Conservation (phyloP, 2,797 vertebrate genomes). For the Chloroceryle inda region DNA sequence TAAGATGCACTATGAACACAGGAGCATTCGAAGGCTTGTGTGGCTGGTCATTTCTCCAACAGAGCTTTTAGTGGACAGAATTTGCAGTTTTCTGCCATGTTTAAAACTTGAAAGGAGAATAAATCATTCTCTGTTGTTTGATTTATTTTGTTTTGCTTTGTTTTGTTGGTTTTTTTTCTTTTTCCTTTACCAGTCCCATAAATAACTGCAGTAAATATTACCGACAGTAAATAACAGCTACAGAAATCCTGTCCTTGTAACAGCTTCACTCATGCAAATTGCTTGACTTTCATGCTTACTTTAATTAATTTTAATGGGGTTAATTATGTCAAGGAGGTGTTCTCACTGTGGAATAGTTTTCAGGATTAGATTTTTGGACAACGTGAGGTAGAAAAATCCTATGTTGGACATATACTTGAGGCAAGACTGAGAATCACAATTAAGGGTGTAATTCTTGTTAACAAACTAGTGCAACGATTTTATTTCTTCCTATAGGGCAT, state of each 20-base stretch:
- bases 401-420: neutral
- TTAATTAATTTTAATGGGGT: neutral
- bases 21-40: neutral
- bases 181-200: neutral
- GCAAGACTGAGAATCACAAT: neutral
- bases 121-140: neutral
- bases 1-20: neutral
- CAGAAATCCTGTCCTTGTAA: neutral
- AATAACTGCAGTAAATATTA: too few relatives aligned
- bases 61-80: neutral
- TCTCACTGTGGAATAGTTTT: neutral
- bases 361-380: neutral
- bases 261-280: neutral
- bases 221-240: neutral
- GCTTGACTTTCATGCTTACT: neutral
- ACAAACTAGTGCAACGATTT: neutral
- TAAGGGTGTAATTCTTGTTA: neutral
- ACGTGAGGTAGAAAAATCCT: neutral
- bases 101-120: constrained; percentile 6
- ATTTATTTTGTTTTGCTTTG: too few relatives aligned
- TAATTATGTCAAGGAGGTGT: neutral
- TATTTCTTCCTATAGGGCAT: neutral
- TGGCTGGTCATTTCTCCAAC: constrained; percentile 7
- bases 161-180: neutral
- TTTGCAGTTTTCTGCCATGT: neutral